Evolutionary conservation across 1,140 invertebrate genomes (phyloP).

Genomic region (Brachionus sp.): DNA sequence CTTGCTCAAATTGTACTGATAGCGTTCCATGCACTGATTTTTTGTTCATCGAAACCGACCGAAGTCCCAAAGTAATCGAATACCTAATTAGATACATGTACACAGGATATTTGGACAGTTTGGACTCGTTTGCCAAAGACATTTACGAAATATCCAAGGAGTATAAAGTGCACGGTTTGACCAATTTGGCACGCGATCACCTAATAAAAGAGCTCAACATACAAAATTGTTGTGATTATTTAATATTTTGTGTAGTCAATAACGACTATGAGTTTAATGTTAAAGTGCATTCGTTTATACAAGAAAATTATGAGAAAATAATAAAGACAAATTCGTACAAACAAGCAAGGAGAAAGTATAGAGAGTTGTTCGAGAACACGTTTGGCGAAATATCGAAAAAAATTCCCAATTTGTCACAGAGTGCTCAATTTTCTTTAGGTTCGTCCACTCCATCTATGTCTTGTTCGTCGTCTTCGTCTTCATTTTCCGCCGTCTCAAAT

Average conservation of each 20-base stretch:
- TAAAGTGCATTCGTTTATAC: slow-evolving; percentile 24
- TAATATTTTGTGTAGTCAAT: slow-evolving; percentile 43
- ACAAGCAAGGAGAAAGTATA: slow-evolving; percentile 30
- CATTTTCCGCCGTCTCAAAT: background rate
- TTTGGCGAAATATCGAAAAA: slow-evolving; percentile 30
- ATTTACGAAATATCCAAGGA: slow-evolving; percentile 44
- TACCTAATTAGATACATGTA: slow-evolving; percentile 41
- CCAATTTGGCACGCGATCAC: slow-evolving; percentile 29
- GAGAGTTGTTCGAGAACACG: slow-evolving; percentile 42
- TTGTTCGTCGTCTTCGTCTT: background rate
- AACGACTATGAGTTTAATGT: slow-evolving; percentile 38
- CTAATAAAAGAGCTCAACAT: slow-evolving; percentile 39
- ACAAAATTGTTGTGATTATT: slow-evolving; percentile 41
- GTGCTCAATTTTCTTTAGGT: background rate
- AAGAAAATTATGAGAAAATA: slow-evolving; percentile 33
- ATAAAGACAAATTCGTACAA: slow-evolving; percentile 40
- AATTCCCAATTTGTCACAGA: background rate
- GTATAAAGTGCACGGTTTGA: slow-evolving; percentile 45
- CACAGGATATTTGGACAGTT: slow-evolving; percentile 13
- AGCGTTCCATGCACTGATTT: background rate
- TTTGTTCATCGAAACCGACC: slow-evolving; percentile 30
- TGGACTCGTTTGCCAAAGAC: slow-evolving; percentile 41
- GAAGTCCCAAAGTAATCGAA: slow-evolving; percentile 30
- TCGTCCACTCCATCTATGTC: background rate
- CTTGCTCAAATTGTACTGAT: background rate